A percentile compares a stretch with the other conserved stretches of the same genome.
These are phyloP conservation scores for Flexamia atlantica DNA, from an alignment of 2,888 invertebrate species.

Conservation along the genomic window DNA sequence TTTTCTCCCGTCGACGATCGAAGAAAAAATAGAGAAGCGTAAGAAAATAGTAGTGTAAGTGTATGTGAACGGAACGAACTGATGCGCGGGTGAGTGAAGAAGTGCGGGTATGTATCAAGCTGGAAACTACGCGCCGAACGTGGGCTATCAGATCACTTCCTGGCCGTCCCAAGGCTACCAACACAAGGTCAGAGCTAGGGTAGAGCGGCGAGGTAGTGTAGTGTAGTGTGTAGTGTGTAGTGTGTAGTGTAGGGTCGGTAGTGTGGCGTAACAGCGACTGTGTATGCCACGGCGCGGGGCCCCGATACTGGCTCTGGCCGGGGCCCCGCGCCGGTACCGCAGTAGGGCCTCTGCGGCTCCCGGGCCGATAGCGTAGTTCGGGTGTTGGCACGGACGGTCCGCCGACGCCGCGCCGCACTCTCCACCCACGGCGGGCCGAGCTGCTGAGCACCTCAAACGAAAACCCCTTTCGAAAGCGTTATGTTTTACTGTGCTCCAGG, in stretches of 20 bases:
- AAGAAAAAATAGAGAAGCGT: conserved; percentile 61
- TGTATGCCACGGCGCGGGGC: conserved; percentile 43
- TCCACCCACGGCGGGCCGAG: too few species aligned
- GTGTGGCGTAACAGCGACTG: conserved; percentile 56
- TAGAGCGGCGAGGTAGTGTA: conserved; percentile 5
- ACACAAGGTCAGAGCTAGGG: conserved; percentile 68
- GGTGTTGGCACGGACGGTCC: too few species aligned
- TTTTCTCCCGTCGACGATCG: conserved; percentile 61
- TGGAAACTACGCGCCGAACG: conserved; percentile 67
- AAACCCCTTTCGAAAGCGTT: too few species aligned
- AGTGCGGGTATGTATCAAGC: conserved; percentile 67
- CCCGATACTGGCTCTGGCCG: conserved; percentile 45
- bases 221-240: too few species aligned
- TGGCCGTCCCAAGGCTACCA: conserved; percentile 70
- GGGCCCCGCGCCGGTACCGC: conserved; percentile 11
- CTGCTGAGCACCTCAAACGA: too few species aligned
- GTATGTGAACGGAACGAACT: conserved; percentile 58
- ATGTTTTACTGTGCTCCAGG: too few species aligned
- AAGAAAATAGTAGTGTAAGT: conserved; percentile 64
- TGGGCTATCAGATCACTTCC: conserved; percentile 66
- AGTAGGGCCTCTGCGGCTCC: too few species aligned
- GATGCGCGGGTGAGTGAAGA: conserved; percentile 35
- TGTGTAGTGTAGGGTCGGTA: too few species aligned
- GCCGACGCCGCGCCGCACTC: too few species aligned
- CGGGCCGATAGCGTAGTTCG: too few species aligned